phyloP scores from a whole-genome alignment of 2,797 vertebrate species.

The Sebastiscus tertius region DNA sequence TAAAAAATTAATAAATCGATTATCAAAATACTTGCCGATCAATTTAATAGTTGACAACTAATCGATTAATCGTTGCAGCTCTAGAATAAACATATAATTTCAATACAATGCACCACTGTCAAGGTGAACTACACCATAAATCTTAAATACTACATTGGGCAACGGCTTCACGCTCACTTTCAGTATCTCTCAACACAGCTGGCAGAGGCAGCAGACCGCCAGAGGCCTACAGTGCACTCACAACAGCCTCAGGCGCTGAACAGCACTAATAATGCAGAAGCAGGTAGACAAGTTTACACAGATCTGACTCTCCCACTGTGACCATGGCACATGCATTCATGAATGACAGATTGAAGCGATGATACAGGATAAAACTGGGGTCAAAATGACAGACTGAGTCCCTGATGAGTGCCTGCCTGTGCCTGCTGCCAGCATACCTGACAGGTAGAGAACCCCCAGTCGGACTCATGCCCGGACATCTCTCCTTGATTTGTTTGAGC shows the following conservation, averaged over 20 bases:
- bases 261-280: neutral
- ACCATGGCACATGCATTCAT: neutral
- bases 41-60: too few species aligned
- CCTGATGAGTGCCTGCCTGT: slow-evolving; percentile 15
- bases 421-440: slow-evolving; percentile 20
- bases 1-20: too few species aligned
- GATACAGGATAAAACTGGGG: slow-evolving; percentile 13
- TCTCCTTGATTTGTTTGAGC: neutral
- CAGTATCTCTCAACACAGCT: neutral
- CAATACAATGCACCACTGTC: neutral
- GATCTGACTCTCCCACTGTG: slow-evolving; percentile 6
- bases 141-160: neutral
- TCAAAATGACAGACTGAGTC: neutral
- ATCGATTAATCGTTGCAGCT: too few species aligned
- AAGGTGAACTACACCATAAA: neutral
- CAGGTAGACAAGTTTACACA: slow-evolving; percentile 22
- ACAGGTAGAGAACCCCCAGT: neutral
- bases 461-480: neutral
- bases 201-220: neutral
- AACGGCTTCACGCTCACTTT: neutral
- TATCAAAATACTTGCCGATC: too few species aligned
- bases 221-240: neutral
- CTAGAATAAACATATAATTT: neutral
- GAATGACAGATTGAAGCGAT: slow-evolving; percentile 6
- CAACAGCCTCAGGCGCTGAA: neutral